Conservation (phyloP, 2,113 vertebrate genomes). For the Phasianus colchicus region DNA sequence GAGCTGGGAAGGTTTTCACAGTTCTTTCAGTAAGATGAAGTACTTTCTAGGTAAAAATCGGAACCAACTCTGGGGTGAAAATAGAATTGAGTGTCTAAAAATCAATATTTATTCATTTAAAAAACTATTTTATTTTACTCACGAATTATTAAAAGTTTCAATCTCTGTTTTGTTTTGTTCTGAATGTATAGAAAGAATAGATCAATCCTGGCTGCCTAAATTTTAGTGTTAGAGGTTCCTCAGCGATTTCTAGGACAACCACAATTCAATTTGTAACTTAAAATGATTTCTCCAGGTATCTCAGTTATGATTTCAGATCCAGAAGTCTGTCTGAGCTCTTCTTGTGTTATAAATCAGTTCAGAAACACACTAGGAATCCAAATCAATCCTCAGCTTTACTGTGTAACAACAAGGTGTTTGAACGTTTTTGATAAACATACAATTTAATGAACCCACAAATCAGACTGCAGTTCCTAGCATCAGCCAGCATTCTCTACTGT, state of each 20-base stretch:
- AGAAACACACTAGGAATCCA: background rate
- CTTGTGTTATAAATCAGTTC: background rate
- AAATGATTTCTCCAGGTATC: background rate
- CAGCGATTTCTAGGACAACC: background rate
- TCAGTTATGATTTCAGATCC: background rate
- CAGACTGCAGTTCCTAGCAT: background rate
- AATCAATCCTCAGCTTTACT: background rate
- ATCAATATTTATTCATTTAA: background rate
- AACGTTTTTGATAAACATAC: background rate
- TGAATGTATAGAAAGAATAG: background rate
- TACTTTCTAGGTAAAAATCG: background rate
- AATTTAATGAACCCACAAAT: background rate
- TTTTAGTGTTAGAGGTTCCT: background rate
- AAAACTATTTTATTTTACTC: background rate
- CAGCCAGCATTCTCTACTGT: background rate
- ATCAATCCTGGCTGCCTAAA: background rate
- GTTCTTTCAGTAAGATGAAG: background rate
- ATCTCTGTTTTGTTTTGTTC: background rate
- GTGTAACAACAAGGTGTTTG: background rate
- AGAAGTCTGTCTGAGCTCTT: background rate
- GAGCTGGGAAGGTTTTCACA: background rate
- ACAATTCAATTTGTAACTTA: background rate
- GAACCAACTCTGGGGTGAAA: background rate
- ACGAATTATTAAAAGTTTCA: background rate
- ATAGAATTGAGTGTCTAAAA: background rate